A percentile compares a stretch with the other conserved stretches of the same genome.
These are phyloP conservation scores for Trissolcus japonicus DNA, from an alignment of 2,888 invertebrate species.

Conservation along the genomic window DNA sequence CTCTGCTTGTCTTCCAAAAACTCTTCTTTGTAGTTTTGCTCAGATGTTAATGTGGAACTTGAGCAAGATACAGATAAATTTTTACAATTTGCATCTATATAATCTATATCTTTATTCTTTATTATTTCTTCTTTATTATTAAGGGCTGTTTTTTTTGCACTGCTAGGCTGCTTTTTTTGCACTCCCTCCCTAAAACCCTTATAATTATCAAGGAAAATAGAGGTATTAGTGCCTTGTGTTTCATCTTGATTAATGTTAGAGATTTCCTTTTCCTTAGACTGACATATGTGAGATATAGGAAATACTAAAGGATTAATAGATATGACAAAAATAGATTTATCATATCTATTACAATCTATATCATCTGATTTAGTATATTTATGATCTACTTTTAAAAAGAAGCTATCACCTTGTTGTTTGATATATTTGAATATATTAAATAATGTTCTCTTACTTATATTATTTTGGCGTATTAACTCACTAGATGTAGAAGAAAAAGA, in stretches of 20 bases:
- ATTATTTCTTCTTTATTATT: slow-evolving; percentile 8
- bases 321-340: slow-evolving; percentile 15
- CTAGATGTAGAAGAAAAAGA: slow-evolving; percentile 13
- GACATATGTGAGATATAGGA: slow-evolving; percentile 8
- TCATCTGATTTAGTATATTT: slow-evolving; percentile 16
- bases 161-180: slow-evolving; percentile 4
- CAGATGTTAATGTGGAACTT: too few species aligned
- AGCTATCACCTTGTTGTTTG: slow-evolving; percentile 17
- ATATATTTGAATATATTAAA: slow-evolving; percentile 10
- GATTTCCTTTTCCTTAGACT: slow-evolving; percentile 4
- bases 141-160: slow-evolving; percentile 5
- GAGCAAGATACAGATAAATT: too few species aligned
- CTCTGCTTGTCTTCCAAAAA: neutral
- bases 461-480: slow-evolving; percentile 10
- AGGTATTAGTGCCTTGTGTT: slow-evolving; percentile 3
- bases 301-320: slow-evolving; percentile 18
- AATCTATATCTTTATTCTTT: slow-evolving; percentile 7
- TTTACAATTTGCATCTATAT: slow-evolving; percentile 5
- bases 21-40: neutral
- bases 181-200: slow-evolving; percentile 5
- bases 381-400: slow-evolving; percentile 14
- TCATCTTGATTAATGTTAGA: slow-evolving; percentile 5
- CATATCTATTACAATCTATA: slow-evolving; percentile 18
- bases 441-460: slow-evolving; percentile 2
- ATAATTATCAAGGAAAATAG: slow-evolving; percentile 6